Conservation (phyloP, 2,797 vertebrate species). For the Phoebastria nigripes region DNA sequence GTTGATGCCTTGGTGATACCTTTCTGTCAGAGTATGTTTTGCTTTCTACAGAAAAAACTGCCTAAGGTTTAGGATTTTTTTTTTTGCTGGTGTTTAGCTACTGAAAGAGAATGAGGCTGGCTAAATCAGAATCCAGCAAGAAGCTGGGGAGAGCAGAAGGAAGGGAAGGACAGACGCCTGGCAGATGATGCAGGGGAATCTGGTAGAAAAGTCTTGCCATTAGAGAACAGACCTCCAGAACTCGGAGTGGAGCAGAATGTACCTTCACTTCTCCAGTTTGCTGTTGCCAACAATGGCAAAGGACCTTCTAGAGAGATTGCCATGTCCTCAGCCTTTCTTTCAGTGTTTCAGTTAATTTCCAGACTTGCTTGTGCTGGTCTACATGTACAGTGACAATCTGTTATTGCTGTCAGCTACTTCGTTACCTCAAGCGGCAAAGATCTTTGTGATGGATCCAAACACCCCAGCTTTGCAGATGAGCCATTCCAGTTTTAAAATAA, state of each 20-base stretch:
- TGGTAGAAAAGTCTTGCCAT: not conserved
- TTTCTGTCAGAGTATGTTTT: not conserved
- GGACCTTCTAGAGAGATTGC: not conserved
- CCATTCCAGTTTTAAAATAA: not conserved
- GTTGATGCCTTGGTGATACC: not conserved
- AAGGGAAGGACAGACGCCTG: not conserved
- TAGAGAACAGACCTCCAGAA: not conserved
- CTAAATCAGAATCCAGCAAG: not conserved
- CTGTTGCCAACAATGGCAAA: not conserved
- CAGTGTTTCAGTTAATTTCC: not conserved
- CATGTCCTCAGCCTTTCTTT: not conserved
- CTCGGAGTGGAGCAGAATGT: not conserved
- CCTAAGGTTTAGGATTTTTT: not conserved
- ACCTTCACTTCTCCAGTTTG: not conserved
- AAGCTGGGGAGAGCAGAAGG: conserved; percentile 22
- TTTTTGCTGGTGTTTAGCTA: not conserved
- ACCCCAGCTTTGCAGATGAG: not conserved
- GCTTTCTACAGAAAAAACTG: not conserved
- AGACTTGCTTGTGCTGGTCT: not conserved
- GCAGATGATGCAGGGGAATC: not conserved
- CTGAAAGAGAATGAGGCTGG: not conserved
- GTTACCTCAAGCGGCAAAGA: not conserved
- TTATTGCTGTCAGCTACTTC: not conserved
- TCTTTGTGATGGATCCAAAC: not conserved
- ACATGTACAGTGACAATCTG: not conserved